Evolutionary conservation across 2,113 vertebrate genomes (phyloP).

Genomic region (Bos javanicus): DNA sequence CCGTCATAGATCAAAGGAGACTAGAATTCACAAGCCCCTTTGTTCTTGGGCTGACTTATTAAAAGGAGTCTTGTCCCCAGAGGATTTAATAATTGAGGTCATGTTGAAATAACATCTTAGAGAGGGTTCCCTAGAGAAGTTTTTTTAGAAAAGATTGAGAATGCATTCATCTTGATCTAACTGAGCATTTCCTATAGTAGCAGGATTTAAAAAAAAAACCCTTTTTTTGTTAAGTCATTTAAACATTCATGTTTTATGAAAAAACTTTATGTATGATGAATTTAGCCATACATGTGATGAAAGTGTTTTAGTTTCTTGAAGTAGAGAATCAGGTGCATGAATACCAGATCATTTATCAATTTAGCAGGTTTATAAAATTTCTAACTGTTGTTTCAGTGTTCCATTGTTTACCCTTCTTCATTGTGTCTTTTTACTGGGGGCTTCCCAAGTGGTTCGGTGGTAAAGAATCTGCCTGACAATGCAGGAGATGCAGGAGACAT

Average conservation of each 20-base stretch:
- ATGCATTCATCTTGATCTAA: slow-evolving; percentile 10
- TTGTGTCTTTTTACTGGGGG: neutral
- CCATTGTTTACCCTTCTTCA: neutral
- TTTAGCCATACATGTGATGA: neutral
- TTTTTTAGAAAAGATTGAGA: slow-evolving; percentile 9
- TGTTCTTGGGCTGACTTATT: neutral
- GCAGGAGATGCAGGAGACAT: neutral
- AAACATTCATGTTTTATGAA: slow-evolving; percentile 21
- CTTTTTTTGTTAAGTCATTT: neutral
- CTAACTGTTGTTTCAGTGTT: neutral
- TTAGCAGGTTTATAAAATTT: neutral
- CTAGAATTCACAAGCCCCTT: neutral
- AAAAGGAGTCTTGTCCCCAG: slow-evolving; percentile 13
- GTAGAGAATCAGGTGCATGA: neutral
- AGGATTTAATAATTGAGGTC: slow-evolving; percentile 26
- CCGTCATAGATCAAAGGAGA: neutral
- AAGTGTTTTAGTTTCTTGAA: slow-evolving; percentile 25
- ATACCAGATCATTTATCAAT: neutral
- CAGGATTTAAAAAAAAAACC: neutral
- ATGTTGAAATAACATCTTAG: slow-evolving; percentile 31
- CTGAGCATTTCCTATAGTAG: neutral
- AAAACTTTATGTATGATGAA: neutral
- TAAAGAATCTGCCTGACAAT: neutral
- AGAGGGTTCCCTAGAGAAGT: neutral
- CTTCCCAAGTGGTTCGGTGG: neutral